A percentile compares a stretch with the other conserved stretches of the same genome.
These are phyloP conservation scores for Geococcyx californianus DNA, from an alignment of 2,113 vertebrate species.

Conservation along the genomic window DNA sequence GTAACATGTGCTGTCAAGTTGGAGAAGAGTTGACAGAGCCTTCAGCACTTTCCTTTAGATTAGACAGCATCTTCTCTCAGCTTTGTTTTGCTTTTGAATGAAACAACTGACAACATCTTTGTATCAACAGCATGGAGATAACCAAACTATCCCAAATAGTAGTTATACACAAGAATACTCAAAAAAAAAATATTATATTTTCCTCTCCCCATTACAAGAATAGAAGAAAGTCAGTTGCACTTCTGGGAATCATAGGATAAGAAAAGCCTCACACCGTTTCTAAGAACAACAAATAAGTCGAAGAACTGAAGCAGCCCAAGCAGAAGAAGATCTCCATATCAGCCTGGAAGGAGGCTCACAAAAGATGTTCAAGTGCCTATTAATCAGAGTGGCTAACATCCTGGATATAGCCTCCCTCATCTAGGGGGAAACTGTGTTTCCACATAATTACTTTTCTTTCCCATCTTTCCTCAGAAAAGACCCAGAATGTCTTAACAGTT, in stretches of 20 bases:
- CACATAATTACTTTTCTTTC: not conserved
- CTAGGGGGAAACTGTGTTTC: not conserved
- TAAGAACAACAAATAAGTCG: not conserved
- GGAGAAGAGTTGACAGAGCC: not conserved
- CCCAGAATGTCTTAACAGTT: not conserved
- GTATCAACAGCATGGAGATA: not conserved
- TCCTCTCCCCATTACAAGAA: not conserved
- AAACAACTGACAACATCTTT: not conserved
- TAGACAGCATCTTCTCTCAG: not conserved
- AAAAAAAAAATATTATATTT: not conserved
- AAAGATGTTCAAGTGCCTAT: not conserved
- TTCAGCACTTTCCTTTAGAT: not conserved
- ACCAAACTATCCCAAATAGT: not conserved
- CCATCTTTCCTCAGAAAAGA: not conserved
- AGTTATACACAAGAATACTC: not conserved
- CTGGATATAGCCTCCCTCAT: not conserved
- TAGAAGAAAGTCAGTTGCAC: not conserved
- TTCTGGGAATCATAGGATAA: not conserved
- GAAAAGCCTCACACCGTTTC: not conserved
- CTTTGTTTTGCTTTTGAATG: not conserved
- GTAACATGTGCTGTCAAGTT: not conserved
- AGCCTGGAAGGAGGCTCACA: not conserved
- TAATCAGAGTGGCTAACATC: not conserved
- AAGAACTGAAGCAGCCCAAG: not conserved
- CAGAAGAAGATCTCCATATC: not conserved